Conservation (phyloP, 37 sponge, comb jelly and placozoan genomes). For the Crambe crambe region DNA sequence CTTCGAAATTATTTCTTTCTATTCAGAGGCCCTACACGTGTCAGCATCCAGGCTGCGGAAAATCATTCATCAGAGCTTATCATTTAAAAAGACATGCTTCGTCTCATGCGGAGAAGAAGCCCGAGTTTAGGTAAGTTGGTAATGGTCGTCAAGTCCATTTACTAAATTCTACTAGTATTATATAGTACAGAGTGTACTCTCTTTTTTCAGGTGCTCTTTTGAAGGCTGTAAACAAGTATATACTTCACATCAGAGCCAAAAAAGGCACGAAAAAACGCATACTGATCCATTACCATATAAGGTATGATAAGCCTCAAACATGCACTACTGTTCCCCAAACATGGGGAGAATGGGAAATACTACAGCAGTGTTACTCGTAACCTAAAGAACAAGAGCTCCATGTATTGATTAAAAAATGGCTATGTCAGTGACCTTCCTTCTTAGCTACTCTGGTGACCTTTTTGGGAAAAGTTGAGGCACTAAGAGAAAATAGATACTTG, state of each 20-base stretch:
- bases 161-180: background rate
- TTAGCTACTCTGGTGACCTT: no score
- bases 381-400: no score
- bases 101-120: slow-evolving; percentile 28
- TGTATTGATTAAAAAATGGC: no score
- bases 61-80: slow-evolving; percentile 54
- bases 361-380: no score
- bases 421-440: no score
- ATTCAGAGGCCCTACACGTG: slow-evolving; percentile 42
- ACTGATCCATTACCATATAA: slow-evolving; percentile 46
- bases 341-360: no score
- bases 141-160: background rate
- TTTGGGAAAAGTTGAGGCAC: no score
- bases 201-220: slow-evolving; percentile 44
- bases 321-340: no score
- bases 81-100: slow-evolving; percentile 61
- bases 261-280: slow-evolving; percentile 57
- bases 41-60: slow-evolving; percentile 50
- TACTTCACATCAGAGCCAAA: slow-evolving; percentile 33
- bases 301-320: no score
- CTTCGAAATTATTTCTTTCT: background rate
- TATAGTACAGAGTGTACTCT: background rate
- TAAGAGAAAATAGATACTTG: no score
- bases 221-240: slow-evolving; percentile 53
- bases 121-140: slow-evolving; percentile 14